These are phyloP conservation scores for Upupa epops DNA, from an alignment of 2,113 vertebrate species.

Conservation along the genomic window DNA sequence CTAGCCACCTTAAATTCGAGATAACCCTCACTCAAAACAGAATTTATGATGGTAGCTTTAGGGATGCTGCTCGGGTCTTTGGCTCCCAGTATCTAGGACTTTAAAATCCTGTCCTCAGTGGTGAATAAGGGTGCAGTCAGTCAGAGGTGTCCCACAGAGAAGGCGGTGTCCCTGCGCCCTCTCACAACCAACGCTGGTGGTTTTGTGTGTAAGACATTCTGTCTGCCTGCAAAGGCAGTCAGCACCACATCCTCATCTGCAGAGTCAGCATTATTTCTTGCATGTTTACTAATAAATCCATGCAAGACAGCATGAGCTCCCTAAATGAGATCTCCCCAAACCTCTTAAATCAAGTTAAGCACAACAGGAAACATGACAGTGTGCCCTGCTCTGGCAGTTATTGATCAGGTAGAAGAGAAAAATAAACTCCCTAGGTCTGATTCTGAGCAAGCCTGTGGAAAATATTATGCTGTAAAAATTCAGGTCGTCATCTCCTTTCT, in stretches of 20 bases:
- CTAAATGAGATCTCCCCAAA: background rate
- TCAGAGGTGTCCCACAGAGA: background rate
- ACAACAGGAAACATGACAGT: background rate
- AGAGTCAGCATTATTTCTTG: background rate
- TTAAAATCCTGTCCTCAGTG: background rate
- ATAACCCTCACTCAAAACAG: background rate
- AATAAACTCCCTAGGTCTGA: background rate
- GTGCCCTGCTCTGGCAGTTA: background rate
- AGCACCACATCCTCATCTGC: background rate
- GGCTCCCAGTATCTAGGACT: background rate
- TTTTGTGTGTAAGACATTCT: background rate
- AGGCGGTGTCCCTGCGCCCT: rapidly evolving
- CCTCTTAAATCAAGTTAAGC: background rate
- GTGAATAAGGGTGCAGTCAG: background rate
- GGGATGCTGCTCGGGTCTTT: background rate
- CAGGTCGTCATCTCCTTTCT: background rate
- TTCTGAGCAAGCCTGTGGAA: background rate
- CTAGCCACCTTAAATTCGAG: background rate
- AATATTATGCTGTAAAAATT: background rate
- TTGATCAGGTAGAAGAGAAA: background rate
- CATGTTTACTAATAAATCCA: background rate
- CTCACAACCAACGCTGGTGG: background rate
- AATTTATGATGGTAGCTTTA: background rate
- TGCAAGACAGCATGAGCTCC: background rate
- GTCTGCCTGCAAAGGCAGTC: background rate